Evolutionary conservation across 2,113 vertebrate species (phyloP).

Genomic region (Epinephelus moara): DNA sequence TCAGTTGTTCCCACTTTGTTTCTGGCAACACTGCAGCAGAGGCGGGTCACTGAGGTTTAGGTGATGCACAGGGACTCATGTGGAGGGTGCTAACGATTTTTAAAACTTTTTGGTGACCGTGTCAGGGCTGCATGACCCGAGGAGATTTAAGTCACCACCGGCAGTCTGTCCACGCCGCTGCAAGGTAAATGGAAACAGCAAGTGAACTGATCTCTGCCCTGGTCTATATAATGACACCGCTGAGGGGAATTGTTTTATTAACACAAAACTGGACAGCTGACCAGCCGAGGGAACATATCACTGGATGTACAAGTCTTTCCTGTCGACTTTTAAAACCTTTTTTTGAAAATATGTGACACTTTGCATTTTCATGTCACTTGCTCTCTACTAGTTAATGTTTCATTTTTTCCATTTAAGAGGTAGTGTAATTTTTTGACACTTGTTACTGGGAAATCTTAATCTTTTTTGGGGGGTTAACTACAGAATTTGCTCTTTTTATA

Average conservation of each 20-base stretch:
- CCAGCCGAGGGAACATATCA: not conserved
- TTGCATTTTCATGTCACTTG: not conserved
- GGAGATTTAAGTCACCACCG: constrained; percentile 71
- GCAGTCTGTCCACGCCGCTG: constrained; percentile 77
- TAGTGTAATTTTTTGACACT: constrained; percentile 19
- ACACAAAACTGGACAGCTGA: constrained; percentile 12
- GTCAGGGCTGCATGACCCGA: constrained; percentile 67
- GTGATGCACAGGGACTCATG: constrained; percentile 56
- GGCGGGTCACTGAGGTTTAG: constrained; percentile 67
- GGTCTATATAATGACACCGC: constrained; percentile 47
- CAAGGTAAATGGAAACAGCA: constrained; percentile 76
- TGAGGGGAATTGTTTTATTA: constrained; percentile 39
- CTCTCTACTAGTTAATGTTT: constrained; percentile 36
- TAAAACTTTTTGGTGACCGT: constrained; percentile 62
- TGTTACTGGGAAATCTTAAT: not conserved
- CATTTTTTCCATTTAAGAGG: constrained; percentile 34
- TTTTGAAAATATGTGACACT: constrained; percentile 23
- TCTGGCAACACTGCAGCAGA: constrained; percentile 30
- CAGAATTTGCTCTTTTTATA: not conserved
- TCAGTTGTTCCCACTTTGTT: constrained; percentile 52
- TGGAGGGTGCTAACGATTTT: constrained; percentile 65
- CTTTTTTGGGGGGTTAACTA: not conserved
- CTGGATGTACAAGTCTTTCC: not conserved
- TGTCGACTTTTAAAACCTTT: not conserved
- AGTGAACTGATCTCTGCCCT: constrained; percentile 69